Evolutionary conservation across 2,888 invertebrate species (phyloP).

Genomic region (Anorthoa munda): DNA sequence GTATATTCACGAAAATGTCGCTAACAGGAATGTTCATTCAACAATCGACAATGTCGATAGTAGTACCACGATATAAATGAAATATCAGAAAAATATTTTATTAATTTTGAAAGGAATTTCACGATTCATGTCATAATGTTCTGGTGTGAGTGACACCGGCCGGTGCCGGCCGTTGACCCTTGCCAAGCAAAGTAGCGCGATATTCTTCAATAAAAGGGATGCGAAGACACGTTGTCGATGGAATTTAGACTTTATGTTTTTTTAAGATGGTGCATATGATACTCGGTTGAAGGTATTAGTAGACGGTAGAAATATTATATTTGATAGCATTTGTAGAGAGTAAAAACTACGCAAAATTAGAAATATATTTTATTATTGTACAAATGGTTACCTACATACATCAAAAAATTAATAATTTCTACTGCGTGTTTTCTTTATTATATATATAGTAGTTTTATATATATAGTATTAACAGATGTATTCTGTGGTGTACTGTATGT

Average conservation of each 20-base stretch:
- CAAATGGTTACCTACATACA: conserved; percentile 11
- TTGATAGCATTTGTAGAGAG: conserved; percentile 19
- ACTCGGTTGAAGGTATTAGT: neutral
- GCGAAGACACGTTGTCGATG: neutral
- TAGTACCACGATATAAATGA: conserved; percentile 37
- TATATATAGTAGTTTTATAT: too few species aligned
- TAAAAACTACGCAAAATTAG: conserved; percentile 27
- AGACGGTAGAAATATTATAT: conserved; percentile 4
- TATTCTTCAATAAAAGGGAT: conserved; percentile 48
- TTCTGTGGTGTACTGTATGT: too few species aligned
- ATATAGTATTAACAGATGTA: too few species aligned
- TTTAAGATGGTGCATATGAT: neutral
- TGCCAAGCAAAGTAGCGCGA: conserved; percentile 47
- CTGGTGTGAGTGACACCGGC: conserved; percentile 62
- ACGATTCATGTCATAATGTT: conserved; percentile 59
- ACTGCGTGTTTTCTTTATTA: too few species aligned
- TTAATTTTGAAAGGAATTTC: conserved; percentile 58
- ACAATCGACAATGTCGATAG: conserved; percentile 13
- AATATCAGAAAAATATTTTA: conserved; percentile 46
- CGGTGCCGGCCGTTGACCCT: conserved; percentile 51
- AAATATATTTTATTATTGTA: conserved; percentile 22
- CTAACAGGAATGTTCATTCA: neutral
- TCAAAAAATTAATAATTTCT: too few species aligned
- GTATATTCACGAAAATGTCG: conserved; percentile 2
- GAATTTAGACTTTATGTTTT: conserved; percentile 22